Percentiles rank a stretch among this genome's conserved stretches.
Conservation (phyloP, 2,888 invertebrate species). For the Steinernema hermaphroditum region DNA sequence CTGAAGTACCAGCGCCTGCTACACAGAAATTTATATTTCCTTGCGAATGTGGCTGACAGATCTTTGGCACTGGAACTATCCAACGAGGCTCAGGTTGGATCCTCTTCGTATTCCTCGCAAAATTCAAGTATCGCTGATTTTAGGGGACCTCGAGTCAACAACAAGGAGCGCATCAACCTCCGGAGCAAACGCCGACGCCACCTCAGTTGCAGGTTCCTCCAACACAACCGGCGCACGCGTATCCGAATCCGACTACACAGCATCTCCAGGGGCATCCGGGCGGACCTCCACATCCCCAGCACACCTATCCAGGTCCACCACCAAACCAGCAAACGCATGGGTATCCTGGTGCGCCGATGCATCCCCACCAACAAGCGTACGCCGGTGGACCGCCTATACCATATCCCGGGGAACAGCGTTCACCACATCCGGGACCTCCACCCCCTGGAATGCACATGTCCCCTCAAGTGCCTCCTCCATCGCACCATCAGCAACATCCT, state of each 20-base stretch:
- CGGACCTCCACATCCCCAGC: background rate
- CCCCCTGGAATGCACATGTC: slow-evolving; percentile 23
- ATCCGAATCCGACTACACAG: slow-evolving; percentile 9
- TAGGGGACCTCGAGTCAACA: background rate
- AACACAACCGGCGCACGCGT: slow-evolving; percentile 33
- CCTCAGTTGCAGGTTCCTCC: slow-evolving; percentile 37
- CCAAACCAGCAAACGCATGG: too few species aligned
- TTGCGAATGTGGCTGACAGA: slow-evolving; percentile 89
- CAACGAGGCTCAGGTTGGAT: slow-evolving; percentile 1
- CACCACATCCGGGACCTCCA: slow-evolving; percentile 31
- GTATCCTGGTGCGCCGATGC: too few species aligned
- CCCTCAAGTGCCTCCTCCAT: slow-evolving; percentile 38
- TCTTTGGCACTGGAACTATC: slow-evolving; percentile 44
- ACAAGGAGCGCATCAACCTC: background rate
- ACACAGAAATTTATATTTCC: slow-evolving; percentile 90
- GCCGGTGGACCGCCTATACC: slow-evolving; percentile 32
- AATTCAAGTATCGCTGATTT: background rate
- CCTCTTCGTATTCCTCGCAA: too few species aligned
- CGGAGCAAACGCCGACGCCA: slow-evolving; percentile 14
- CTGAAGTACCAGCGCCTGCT: slow-evolving; percentile 82
- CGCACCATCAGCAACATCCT: slow-evolving; percentile 9
- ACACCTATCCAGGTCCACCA: too few species aligned
- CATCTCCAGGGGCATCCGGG: slow-evolving; percentile 35
- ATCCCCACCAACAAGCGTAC: slow-evolving; percentile 29
- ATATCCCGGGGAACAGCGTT: slow-evolving; percentile 41